Percentiles rank a stretch among this genome's conserved stretches.
phyloP scores from a whole-genome alignment of 2,797 vertebrate species.

The Diplodus sargus region DNA sequence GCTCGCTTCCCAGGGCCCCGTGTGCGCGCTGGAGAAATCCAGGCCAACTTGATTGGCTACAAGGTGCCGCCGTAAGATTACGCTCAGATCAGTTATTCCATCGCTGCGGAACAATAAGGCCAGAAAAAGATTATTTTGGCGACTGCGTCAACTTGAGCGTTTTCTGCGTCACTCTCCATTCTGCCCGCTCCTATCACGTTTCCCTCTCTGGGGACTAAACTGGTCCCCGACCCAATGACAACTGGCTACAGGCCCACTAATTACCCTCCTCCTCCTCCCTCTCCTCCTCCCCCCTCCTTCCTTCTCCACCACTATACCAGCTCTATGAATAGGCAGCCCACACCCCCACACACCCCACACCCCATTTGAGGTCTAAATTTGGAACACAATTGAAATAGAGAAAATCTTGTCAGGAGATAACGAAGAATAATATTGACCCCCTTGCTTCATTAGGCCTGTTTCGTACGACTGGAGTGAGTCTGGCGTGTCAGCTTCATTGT shows the following conservation, averaged over 20 bases:
- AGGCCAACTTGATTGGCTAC: slow-evolving; percentile 65
- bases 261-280: slow-evolving; percentile 69
- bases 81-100: slow-evolving; percentile 65
- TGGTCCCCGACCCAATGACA: slow-evolving; percentile 82
- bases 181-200: slow-evolving; percentile 87
- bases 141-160: slow-evolving; percentile 88
- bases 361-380: slow-evolving; percentile 80
- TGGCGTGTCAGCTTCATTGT: slow-evolving; percentile 54
- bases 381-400: slow-evolving; percentile 82
- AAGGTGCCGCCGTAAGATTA: slow-evolving; percentile 77
- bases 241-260: slow-evolving; percentile 85
- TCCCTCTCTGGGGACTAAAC: slow-evolving; percentile 86
- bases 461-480: slow-evolving; percentile 51
- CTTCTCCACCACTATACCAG: slow-evolving; percentile 63
- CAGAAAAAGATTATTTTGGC: slow-evolving; percentile 77
- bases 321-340: slow-evolving; percentile 77
- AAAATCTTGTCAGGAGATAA: slow-evolving; percentile 77
- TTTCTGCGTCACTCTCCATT: slow-evolving; percentile 90
- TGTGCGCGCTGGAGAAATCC: slow-evolving; percentile 43
- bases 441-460: slow-evolving; percentile 64
- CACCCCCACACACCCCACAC: slow-evolving; percentile 59
- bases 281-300: slow-evolving; percentile 39
- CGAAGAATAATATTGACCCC: slow-evolving; percentile 79
- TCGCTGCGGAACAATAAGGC: slow-evolving; percentile 76
- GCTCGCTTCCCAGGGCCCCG: slow-evolving; percentile 39